Conservation (phyloP, 1,140 invertebrate genomes). For the Cherax destructor region DNA sequence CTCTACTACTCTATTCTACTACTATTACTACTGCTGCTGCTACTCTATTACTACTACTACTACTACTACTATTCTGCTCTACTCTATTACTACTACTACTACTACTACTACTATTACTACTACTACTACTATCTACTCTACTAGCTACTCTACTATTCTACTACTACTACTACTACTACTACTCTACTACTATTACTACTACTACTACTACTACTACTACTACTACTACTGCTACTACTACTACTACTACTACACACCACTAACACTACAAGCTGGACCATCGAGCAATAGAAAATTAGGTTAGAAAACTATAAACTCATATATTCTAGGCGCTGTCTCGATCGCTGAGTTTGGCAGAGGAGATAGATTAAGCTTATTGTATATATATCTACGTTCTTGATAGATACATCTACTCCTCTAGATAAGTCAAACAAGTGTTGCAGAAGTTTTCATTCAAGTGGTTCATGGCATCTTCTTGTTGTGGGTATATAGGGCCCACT, state of each 20-base stretch:
- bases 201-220: constrained; percentile 36
- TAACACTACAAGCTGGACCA: background rate
- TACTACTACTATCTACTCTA: constrained; percentile 16
- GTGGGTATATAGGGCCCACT: too few species aligned
- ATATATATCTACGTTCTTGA: too few species aligned
- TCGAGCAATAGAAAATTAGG: too few species aligned
- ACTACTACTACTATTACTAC: too few species aligned
- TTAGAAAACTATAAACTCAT: background rate
- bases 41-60: constrained; percentile 38
- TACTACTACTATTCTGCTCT: background rate
- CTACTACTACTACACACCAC: constrained; percentile 18
- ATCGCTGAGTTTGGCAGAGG: background rate
- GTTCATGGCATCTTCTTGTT: too few species aligned
- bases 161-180: background rate
- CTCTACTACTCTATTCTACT: too few species aligned
- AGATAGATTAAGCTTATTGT: too few species aligned
- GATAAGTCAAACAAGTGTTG: too few species aligned
- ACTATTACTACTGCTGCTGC: constrained; percentile 22
- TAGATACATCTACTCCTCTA: too few species aligned
- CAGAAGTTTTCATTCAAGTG: too few species aligned
- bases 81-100: background rate
- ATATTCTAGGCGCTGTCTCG: background rate
- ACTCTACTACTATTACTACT: constrained; percentile 6
- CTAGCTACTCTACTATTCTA: background rate
- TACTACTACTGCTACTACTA: constrained; percentile 21